Base-by-base conservation (phyloP, 2,797 vertebrate genomes). In the Darevskia mixta region DNA sequence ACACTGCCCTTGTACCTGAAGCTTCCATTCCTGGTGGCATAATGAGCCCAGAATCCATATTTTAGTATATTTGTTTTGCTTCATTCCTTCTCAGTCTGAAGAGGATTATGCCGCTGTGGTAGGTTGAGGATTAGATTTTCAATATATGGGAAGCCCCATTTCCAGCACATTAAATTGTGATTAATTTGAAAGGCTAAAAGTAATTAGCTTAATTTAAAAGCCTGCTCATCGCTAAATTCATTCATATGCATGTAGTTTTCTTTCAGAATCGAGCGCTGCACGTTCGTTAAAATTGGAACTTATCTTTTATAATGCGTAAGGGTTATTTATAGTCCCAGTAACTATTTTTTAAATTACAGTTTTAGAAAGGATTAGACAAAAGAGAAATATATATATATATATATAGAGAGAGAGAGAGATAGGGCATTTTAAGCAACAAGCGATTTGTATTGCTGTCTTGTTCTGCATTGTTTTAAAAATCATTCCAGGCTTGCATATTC, bases 401-500 rank as follows among this genome's bases (percentile, higher is more conserved):
- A 87, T 43, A 89, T 77, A 80, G 23, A 23, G 58, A 5, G 38
- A 41, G 38, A 4, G 38, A 4, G 38, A 5, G n/a, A 35, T 35
- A 35, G 41, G 2, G 38, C 83, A 85, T 83, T 92, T 93, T 94
- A 89, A 92, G 77, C 94, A 96, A 86, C 83, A 93, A 94, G 96
- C 93, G 76, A 95, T 91, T 95, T 85, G 94, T 89, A 86, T 89
- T 90, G 89, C 88, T 92, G 87, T 95, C 90, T 18, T 90, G 92
- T 94, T 96, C 96, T 97, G 93, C 95, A 95, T 96, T 95, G 90
- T 96, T 96, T 97, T 95, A 96, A 96, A 96, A 97, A 97, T 97
- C 97, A 97, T 97, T 97, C 92, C 95, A 96, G 92, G 96, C 97
- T 97, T 97, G 95, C 96, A 97, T 97, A 97, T 97, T 97, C 97